Evolutionary conservation across 2,113 vertebrate genomes (phyloP).

Genomic region (Motacilla alba): DNA sequence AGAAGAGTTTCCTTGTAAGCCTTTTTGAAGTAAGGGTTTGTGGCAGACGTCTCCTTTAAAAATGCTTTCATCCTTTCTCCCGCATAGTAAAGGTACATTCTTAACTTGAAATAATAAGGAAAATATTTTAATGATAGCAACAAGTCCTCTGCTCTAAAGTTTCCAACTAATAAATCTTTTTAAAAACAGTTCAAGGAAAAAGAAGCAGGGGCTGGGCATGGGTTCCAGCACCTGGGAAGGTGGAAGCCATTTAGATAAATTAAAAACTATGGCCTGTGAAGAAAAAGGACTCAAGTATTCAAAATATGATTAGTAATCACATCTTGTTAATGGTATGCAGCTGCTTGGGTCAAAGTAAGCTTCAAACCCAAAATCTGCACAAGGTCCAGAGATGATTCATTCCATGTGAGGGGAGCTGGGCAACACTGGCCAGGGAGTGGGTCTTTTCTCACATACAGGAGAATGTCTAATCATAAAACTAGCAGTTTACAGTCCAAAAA

Average conservation of each 20-base stretch:
- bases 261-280: neutral
- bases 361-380: neutral
- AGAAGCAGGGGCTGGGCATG: neutral
- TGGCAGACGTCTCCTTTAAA: neutral
- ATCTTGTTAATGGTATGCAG: neutral
- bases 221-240: neutral
- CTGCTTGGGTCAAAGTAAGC: neutral
- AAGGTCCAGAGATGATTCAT: neutral
- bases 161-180: neutral
- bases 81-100: neutral
- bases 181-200: neutral
- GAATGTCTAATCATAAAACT: neutral
- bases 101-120: neutral
- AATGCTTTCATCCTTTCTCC: neutral
- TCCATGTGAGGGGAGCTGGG: neutral
- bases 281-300: neutral
- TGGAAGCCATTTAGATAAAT: neutral
- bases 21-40: neutral
- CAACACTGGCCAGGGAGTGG: accelerated
- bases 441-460: neutral
- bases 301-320: neutral
- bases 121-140: neutral
- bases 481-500: neutral
- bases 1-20: neutral
- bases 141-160: neutral